phyloP scores from a whole-genome alignment of 2,113 vertebrate genomes.

The Phocoena sinus region DNA sequence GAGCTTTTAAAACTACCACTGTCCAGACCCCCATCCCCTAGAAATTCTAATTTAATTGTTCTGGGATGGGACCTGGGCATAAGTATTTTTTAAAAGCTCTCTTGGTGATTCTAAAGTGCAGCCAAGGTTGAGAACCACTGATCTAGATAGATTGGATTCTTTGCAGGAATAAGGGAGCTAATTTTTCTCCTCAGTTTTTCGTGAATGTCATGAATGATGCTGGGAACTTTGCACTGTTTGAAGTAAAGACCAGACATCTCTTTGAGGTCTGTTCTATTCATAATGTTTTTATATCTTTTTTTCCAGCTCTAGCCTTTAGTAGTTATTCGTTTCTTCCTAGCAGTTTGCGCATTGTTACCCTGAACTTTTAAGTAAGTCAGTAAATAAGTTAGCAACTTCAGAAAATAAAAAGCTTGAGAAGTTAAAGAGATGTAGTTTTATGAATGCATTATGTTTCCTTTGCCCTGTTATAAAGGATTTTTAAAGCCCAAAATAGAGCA shows the following conservation, averaged over 20 bases:
- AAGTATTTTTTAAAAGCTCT: constrained; percentile 54
- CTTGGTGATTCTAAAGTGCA: constrained; percentile 34
- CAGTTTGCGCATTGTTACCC: background rate
- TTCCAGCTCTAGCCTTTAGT: background rate
- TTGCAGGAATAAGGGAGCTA: constrained; percentile 3
- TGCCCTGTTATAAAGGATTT: background rate
- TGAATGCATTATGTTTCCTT: background rate
- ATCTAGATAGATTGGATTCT: constrained; percentile 27
- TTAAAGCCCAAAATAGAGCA: background rate
- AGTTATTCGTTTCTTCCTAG: background rate
- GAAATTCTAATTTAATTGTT: constrained; percentile 58
- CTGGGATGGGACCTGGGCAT: constrained; percentile 4
- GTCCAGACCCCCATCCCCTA: background rate
- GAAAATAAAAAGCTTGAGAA: background rate
- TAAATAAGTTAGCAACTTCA: background rate
- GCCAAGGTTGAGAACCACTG: constrained; percentile 17
- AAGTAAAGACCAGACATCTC: background rate
- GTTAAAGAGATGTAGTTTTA: background rate
- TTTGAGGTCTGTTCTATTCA: background rate
- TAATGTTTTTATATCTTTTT: background rate
- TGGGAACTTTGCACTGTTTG: background rate
- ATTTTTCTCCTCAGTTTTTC: background rate
- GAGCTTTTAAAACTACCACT: background rate
- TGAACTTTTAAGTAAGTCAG: background rate
- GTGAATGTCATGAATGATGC: background rate